Conservation (phyloP, 2,888 invertebrate genomes). For the Eristalis tenax region DNA sequence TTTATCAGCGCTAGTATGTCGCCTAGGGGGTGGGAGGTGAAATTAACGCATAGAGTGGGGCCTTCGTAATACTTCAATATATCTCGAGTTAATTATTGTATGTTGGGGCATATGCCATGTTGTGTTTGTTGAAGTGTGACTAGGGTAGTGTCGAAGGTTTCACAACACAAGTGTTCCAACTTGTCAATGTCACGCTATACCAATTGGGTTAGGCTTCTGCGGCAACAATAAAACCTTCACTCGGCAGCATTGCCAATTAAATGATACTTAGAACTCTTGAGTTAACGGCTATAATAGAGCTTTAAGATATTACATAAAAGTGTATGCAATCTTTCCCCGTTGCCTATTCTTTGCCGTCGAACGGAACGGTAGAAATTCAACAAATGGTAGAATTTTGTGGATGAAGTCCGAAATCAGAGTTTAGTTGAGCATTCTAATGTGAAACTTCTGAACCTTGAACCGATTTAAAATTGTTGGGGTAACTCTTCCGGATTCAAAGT, state of each 20-base stretch:
- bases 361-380: too few relatives aligned
- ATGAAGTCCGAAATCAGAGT: too few relatives aligned
- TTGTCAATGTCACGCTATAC: slow-evolving; percentile 28
- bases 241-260: neutral
- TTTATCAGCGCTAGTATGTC: slow-evolving; percentile 8
- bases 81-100: slow-evolving; percentile 23
- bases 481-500: too few relatives aligned
- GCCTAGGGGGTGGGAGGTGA: neutral
- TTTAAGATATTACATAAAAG: neutral
- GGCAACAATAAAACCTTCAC: slow-evolving; percentile 5
- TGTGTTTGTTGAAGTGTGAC: neutral
- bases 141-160: neutral
- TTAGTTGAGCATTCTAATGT: too few relatives aligned
- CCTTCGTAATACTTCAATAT: slow-evolving; percentile 15
- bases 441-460: too few relatives aligned
- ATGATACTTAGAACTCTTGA: neutral
- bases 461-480: too few relatives aligned
- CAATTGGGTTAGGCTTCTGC: neutral
- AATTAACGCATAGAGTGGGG: neutral
- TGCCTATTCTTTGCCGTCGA: too few relatives aligned
- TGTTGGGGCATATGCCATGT: slow-evolving; percentile 10
- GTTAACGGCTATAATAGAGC: neutral
- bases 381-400: too few relatives aligned
- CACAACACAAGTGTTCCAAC: slow-evolving; percentile 5
- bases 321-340: neutral